Base-by-base conservation (phyloP, 2,113 vertebrate species). In the Cairina moschata region DNA sequence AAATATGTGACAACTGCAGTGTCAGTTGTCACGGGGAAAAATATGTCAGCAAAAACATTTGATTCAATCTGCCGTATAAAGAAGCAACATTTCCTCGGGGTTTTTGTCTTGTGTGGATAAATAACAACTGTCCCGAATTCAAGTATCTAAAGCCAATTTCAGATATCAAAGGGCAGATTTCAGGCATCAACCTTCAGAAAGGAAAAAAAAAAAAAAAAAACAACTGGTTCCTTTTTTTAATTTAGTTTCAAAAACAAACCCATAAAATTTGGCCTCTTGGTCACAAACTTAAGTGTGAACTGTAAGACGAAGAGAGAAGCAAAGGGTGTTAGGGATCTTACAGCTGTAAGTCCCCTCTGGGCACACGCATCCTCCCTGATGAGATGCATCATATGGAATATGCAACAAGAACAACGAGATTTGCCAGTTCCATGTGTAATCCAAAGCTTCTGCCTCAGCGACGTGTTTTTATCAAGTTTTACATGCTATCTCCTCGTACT, bases 41-140 rank as follows among this genome's bases (percentile, higher is more conserved):
- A 94, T 82, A 96, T 92, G 96, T 95, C 93, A 96, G 95, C 90
- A 96, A 88, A 94, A 96, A 93, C 84, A 86, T 96, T 94, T 92
- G 95, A 93, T 95, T 92, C 88, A 95, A 95, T 95, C 86, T 93
- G 95, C 77, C 85, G 74, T 71, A 91, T 62, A 91, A 95, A 82
- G 91, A 93, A 96, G 78, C 62, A 86, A 87, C 67, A 77, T 94
- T 89, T 93, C 92, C 92, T 93, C 59, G 38, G 88, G 83, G 86
- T 68, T 16, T 74, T 52, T 58, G 92, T 13, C 58, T 91, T 66
- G 67, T 79, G 77, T 83, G 66, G 77, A 82, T 94, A 91, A 96
- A 94, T 95, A 96, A 90, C 96, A 96, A 93, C 86, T 96, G 93
- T 76, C 93, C 88, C 90, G 79, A 95, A 93, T 82, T 60, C 86